Evolutionary conservation across 1,140 invertebrate species (phyloP).

Genomic region (Bombus affinis): DNA sequence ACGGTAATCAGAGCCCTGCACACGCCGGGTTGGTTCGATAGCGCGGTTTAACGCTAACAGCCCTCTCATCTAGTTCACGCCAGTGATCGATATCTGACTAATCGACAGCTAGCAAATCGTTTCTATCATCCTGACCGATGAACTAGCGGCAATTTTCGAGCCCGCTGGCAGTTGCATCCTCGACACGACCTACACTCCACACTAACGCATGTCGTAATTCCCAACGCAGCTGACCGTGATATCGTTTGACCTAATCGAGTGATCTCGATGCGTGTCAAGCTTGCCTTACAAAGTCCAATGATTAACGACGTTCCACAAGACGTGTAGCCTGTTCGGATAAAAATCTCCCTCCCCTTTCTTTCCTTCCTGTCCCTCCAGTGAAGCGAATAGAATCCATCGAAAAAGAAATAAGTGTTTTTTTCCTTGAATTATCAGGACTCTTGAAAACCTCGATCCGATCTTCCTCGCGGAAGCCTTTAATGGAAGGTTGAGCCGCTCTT

Average conservation of each 20-base stretch:
- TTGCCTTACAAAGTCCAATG: background rate
- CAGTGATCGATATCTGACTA: constrained; percentile 37
- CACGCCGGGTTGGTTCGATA: background rate
- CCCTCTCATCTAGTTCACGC: background rate
- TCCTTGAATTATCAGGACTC: background rate
- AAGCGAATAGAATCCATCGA: background rate
- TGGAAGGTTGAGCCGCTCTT: background rate
- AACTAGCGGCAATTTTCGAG: constrained; percentile 52
- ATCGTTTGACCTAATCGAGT: constrained; percentile 44
- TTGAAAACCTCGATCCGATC: background rate
- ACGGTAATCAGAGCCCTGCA: constrained; percentile 31
- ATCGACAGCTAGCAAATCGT: constrained; percentile 38
- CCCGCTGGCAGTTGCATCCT: background rate
- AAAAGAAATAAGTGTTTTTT: background rate
- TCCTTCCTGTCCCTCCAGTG: rapidly evolving
- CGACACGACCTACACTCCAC: background rate
- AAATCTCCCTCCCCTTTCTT: background rate
- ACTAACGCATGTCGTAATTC: constrained; percentile 53
- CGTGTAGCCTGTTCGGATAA: background rate
- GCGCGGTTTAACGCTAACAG: constrained; percentile 24
- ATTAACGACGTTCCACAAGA: constrained; percentile 6
- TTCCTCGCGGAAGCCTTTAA: background rate
- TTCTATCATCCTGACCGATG: constrained; percentile 20
- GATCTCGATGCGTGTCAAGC: constrained; percentile 29
- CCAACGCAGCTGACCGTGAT: constrained; percentile 48